A percentile compares a stretch with the other conserved stretches of the same genome.
These are phyloP conservation scores for Caenorhabditis panamensis DNA, from an alignment of 2,888 invertebrate species.

Conservation along the genomic window DNA sequence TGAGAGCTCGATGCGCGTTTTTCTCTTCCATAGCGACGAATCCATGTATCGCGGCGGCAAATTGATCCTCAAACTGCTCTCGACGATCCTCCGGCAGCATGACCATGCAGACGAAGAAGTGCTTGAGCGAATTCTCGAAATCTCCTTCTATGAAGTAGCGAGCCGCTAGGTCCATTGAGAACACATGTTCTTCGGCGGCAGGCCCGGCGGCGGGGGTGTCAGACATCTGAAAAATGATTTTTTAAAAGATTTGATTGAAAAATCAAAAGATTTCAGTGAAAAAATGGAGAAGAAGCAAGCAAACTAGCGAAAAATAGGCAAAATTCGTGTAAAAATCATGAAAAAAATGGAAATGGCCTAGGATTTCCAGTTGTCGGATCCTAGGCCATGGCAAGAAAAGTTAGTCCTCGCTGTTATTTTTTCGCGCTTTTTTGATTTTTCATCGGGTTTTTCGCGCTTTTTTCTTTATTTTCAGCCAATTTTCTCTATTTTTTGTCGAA, in stretches of 20 bases:
- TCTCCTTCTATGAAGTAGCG: conserved; percentile 17
- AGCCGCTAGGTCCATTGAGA: conserved; percentile 34
- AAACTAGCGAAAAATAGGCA: not conserved
- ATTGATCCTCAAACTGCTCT: conserved; percentile 37
- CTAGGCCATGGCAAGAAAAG: too few species aligned
- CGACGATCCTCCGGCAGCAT: conserved; percentile 42
- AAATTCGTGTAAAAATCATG: not conserved
- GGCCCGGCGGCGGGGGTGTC: conserved; percentile 3
- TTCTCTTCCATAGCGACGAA: conserved; percentile 17
- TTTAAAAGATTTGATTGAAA: too few species aligned
- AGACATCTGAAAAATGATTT: conserved; percentile 20
- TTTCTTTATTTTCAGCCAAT: not conserved
- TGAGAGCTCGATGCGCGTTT: conserved; percentile 22
- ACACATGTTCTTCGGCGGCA: not conserved
- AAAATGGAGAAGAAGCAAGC: not conserved
- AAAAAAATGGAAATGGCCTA: conserved; percentile 11
- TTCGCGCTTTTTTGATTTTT: conserved; percentile 26
- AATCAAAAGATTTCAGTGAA: not conserved
- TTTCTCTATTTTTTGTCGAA: not conserved
- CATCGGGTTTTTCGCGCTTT: not conserved
- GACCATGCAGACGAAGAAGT: conserved; percentile 44
- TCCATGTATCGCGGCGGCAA: conserved; percentile 43
- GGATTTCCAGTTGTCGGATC: not conserved
- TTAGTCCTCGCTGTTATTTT: too few species aligned
- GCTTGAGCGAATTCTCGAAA: conserved; percentile 43